Conservation (phyloP, 2,797 vertebrate genomes). For the Florisuga fusca region DNA sequence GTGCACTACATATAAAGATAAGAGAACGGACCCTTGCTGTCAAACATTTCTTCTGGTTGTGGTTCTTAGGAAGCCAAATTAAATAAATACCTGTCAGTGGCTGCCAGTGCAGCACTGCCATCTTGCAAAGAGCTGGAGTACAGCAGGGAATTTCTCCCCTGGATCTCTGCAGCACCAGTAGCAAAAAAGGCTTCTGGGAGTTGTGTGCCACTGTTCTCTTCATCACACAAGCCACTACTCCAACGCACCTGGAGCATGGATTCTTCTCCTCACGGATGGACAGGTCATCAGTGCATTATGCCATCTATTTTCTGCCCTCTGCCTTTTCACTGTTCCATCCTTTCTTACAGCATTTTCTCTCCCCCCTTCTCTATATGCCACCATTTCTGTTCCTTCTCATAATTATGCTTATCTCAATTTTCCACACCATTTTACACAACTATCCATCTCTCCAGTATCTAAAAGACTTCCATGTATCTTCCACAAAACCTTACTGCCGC, state of each 20-base stretch:
- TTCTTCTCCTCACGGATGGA: too few species aligned
- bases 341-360: background rate
- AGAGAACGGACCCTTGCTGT: rapidly evolving
- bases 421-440: background rate
- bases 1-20: background rate
- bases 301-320: background rate
- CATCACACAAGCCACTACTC: too few species aligned
- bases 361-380: background rate
- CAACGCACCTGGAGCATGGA: rapidly evolving
- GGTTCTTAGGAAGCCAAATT: rapidly evolving
- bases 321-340: background rate
- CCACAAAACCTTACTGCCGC: background rate
- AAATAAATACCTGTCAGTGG: rapidly evolving
- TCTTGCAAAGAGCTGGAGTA: background rate
- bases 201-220: rapidly evolving
- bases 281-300: background rate
- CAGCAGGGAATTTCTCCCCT: background rate
- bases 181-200: too few species aligned
- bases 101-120: background rate
- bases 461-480: background rate
- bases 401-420: background rate
- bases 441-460: background rate
- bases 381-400: background rate
- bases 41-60: background rate
- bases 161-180: rapidly evolving